These are phyloP conservation scores for Fissipunctia ypsillon DNA, from an alignment of 2,888 invertebrate species.

Conservation along the genomic window DNA sequence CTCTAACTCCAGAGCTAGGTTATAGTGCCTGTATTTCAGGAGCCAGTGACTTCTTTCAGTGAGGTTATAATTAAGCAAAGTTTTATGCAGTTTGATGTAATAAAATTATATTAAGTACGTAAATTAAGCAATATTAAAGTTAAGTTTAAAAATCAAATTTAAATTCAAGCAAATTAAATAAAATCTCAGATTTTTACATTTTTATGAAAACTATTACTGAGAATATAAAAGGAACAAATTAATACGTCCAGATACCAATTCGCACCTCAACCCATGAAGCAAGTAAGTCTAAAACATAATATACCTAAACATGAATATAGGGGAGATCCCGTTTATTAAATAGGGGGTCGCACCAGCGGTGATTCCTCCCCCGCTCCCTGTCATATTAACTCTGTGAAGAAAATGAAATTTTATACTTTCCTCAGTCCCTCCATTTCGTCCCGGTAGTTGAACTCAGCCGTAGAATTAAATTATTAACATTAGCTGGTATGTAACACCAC, in stretches of 20 bases:
- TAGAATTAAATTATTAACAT: constrained; percentile 44
- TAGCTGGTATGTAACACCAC: constrained; percentile 22
- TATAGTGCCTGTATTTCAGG: neutral
- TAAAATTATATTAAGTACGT: neutral
- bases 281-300: constrained; percentile 27
- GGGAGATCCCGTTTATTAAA: constrained; percentile 61
- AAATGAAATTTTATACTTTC: constrained; percentile 73
- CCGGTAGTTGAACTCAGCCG: constrained; percentile 41
- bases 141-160: neutral
- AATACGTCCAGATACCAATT: neutral
- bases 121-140: neutral
- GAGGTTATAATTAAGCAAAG: neutral
- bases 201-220: neutral
- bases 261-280: constrained; percentile 8
- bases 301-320: constrained; percentile 44
- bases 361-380: constrained; percentile 73
- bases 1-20: neutral
- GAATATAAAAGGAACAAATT: neutral
- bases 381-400: constrained; percentile 70
- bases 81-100: neutral
- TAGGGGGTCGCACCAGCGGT: constrained; percentile 52
- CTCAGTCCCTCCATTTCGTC: constrained; percentile 37
- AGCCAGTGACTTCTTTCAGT: neutral
- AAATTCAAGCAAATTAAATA: neutral
- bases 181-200: neutral